These are phyloP conservation scores for Varanus salvator DNA, from an alignment of 2,113 vertebrate species.

Conservation along the genomic window DNA sequence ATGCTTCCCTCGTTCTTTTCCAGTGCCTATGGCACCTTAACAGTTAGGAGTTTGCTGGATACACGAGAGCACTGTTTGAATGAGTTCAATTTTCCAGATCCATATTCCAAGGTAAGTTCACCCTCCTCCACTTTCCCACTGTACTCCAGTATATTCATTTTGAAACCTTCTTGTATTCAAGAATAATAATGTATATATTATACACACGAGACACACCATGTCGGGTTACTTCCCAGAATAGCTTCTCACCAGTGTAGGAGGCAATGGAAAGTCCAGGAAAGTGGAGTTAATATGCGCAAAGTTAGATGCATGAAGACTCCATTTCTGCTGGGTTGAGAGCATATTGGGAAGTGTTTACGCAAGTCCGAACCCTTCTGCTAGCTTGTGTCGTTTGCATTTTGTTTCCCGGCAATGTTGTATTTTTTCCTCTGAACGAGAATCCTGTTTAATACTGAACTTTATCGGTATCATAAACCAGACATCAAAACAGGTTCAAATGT, in stretches of 20 bases:
- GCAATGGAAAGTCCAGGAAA: neutral
- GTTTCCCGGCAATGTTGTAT: too few relatives aligned
- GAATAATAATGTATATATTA: too few relatives aligned
- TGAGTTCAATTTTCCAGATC: constrained; percentile 98
- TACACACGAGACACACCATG: neutral
- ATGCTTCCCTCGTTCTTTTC: constrained; percentile 59
- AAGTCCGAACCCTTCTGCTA: too few relatives aligned
- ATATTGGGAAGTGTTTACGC: too few relatives aligned
- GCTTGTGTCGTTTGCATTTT: too few relatives aligned
- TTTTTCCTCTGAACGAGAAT: too few relatives aligned
- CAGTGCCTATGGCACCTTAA: constrained; percentile 95
- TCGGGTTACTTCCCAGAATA: neutral
- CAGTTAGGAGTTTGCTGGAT: constrained; percentile 96
- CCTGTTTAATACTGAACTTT: too few relatives aligned
- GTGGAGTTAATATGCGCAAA: neutral
- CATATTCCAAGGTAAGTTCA: constrained; percentile 92
- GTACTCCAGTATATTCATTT: neutral
- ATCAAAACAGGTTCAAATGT: too few relatives aligned
- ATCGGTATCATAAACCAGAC: too few relatives aligned
- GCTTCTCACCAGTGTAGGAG: neutral
- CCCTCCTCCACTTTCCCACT: neutral
- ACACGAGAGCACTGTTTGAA: constrained; percentile 98
- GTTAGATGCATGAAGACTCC: neutral
- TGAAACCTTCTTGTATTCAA: neutral
- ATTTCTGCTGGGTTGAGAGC: too few relatives aligned